Conservation (phyloP, 1,140 invertebrate species). For the Cylas formicarius region DNA sequence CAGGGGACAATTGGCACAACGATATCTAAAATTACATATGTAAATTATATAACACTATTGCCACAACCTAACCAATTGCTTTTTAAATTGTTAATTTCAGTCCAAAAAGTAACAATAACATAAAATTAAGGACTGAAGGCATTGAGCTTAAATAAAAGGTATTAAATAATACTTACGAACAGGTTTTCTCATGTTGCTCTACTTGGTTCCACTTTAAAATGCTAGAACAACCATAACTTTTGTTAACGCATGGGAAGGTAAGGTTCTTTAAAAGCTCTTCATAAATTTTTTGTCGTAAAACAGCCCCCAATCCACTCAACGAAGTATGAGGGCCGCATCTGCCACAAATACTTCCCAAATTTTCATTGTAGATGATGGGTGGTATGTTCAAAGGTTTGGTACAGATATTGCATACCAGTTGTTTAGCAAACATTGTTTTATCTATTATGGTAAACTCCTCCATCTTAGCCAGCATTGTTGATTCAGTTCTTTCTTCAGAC, state of each 20-base stretch:
- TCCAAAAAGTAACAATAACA: no score
- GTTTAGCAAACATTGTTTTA: slow-evolving; percentile 5
- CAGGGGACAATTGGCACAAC: slow-evolving; percentile 11
- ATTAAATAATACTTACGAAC: slow-evolving; percentile 11
- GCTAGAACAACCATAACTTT: slow-evolving; percentile 15
- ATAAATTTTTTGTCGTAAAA: slow-evolving; percentile 15
- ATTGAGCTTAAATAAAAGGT: no score
- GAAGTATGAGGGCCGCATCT: slow-evolving; percentile 5
- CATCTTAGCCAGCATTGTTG: no score
- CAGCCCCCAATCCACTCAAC: neutral
- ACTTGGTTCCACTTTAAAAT: slow-evolving; percentile 14
- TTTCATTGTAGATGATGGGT: slow-evolving; percentile 17
- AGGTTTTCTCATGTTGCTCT: slow-evolving; percentile 18
- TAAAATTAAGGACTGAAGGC: no score
- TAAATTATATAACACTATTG: neutral
- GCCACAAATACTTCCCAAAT: slow-evolving; percentile 17
- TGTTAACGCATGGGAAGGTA: slow-evolving; percentile 21
- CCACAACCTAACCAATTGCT: no score
- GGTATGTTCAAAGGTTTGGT: slow-evolving; percentile 15
- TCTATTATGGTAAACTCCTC: slow-evolving; percentile 16
- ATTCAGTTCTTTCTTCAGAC: no score
- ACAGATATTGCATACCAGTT: slow-evolving; percentile 16
- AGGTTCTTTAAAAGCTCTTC: slow-evolving; percentile 13
- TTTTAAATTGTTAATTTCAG: no score
- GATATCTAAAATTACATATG: neutral